Base-by-base conservation (phyloP, 2,113 vertebrate genomes). In the Carassius gibelio region DNA sequence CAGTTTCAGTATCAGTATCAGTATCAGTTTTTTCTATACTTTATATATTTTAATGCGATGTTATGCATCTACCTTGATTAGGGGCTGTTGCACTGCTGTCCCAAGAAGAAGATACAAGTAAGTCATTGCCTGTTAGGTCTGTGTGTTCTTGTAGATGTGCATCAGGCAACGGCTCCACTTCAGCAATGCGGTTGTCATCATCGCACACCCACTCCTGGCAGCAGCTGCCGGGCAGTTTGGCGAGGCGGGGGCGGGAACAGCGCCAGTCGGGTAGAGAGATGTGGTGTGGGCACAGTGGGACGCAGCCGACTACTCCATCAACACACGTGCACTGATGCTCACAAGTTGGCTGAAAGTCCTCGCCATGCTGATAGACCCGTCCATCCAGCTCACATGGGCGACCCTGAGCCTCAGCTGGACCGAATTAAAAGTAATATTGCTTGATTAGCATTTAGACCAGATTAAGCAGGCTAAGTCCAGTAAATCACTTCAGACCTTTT, bases 221-320 rank as follows among this genome's bases (percentile, higher is more conserved):
- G 88, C 92, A 93, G 59, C 77, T 87, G 8, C 90, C 92, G 1
- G 90, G 88, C 52, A 88, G 77, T 11, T 81, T 87, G 69, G 87
- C 81, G 17, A 93, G 87, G 13, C 90, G 87, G 8, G 90, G 89
- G 9, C 83, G 52, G 86, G 89, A 62, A 36, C 92, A 93, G 61
- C 26, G 89, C 88, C 86, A 75, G 81, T 81, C 72, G 5, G 91
- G 91, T 13, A 91, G 84, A n/a, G 91, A 78, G n/a, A 91, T 72
- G n/a, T 84, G 78, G 19, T 90, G 88, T 8, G 91, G 91, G 80
- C 92, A 93, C n/a, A 93, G 84, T 45, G 91, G 91, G 80, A 90
- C 86, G 75, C 92, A 93, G 81, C 92, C 92, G 71, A 93, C 92
- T 23, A 91, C 91, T 0, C 91, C 91, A n/a, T 93, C 92, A 38